Conservation (phyloP, 2,797 vertebrate genomes). For the Hippoglossus hippoglossus region DNA sequence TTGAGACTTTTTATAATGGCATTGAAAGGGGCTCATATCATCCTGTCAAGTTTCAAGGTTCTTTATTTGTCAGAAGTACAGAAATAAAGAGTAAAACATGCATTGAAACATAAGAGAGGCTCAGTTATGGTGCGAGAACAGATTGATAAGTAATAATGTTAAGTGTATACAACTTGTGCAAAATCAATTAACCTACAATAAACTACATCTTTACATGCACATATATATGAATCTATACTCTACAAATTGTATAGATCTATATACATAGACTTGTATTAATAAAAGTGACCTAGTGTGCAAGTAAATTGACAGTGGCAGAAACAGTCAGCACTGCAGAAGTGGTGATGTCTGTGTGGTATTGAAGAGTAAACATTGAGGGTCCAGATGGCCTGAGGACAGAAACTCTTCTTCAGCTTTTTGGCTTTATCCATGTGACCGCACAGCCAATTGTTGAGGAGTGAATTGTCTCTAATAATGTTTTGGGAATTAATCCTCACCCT, state of each 20-base stretch:
- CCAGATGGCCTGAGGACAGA: neutral
- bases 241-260: neutral
- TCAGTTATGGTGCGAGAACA: neutral
- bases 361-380: neutral
- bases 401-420: neutral
- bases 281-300: no score
- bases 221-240: no score
- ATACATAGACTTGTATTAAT: neutral
- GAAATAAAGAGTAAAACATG: neutral
- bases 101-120: neutral
- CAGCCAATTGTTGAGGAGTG: neutral
- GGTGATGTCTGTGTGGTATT: no score
- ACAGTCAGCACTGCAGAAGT: no score
- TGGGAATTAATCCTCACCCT: neutral
- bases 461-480: neutral
- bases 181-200: no score
- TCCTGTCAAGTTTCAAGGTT: neutral
- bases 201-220: no score
- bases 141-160: neutral
- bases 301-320: no score
- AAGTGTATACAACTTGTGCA: no score
- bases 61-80: neutral
- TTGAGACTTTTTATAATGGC: neutral
- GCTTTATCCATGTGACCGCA: neutral
- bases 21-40: constrained; percentile 16